Percentiles rank a stretch among this genome's conserved stretches.
These are phyloP conservation scores for Cryptocephalus moraei DNA, from an alignment of 2,888 invertebrate genomes.

Conservation along the genomic window DNA sequence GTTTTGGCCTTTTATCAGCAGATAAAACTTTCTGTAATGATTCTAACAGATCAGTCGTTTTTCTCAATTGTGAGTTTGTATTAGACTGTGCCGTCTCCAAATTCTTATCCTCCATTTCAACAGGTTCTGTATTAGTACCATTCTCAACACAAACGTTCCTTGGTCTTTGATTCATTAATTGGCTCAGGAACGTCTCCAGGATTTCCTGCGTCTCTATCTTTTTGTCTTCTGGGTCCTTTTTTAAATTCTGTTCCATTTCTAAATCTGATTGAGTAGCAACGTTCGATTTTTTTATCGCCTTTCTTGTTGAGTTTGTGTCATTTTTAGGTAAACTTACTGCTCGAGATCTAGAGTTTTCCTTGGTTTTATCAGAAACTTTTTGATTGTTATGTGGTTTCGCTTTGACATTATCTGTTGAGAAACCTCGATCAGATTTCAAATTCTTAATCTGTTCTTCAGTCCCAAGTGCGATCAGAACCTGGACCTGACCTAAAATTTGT, in stretches of 20 bases:
- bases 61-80: conserved; percentile 11
- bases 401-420: conserved; percentile 13
- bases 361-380: background rate
- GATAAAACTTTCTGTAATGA: conserved; percentile 32
- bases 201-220: conserved; percentile 16
- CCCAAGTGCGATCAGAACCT: conserved; percentile 49
- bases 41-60: conserved; percentile 33
- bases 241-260: conserved; percentile 9
- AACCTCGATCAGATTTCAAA: conserved; percentile 37
- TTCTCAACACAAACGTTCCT: conserved; percentile 23
- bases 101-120: conserved; percentile 1
- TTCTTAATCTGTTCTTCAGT: conserved; percentile 48
- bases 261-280: conserved; percentile 4
- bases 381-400: background rate
- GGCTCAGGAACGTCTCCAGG: conserved; percentile 22
- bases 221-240: conserved; percentile 3
- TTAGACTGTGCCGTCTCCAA: conserved; percentile 5
- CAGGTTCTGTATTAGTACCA: conserved; percentile 26
- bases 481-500: conserved; percentile 42
- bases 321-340: background rate
- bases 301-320: background rate
- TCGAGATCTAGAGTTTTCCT: background rate
- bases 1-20: conserved; percentile 7
- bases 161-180: conserved; percentile 19
- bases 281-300: background rate